phyloP scores from a whole-genome alignment of 2,888 invertebrate genomes.

The Tenodera sinensis region DNA sequence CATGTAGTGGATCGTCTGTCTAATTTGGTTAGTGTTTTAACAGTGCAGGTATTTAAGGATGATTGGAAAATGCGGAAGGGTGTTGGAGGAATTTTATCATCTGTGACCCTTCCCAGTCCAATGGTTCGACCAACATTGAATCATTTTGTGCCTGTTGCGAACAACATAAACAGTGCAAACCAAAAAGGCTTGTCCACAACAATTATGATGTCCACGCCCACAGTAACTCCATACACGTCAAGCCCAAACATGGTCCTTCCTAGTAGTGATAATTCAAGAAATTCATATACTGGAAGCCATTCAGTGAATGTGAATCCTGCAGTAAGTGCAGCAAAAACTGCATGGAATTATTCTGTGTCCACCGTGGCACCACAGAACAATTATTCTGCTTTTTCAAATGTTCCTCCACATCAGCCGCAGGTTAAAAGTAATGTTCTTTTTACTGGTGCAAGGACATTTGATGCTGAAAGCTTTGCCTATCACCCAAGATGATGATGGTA shows the following conservation, averaged over 20 bases:
- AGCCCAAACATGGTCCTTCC: background rate
- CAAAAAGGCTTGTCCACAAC: background rate
- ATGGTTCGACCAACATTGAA: background rate
- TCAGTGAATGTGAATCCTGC: background rate
- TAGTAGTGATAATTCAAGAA: background rate
- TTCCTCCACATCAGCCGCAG: background rate
- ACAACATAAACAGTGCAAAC: background rate
- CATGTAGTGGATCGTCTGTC: conserved; percentile 56
- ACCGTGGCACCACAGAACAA: background rate
- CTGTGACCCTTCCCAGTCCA: background rate
- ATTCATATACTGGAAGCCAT: background rate
- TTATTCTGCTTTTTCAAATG: background rate
- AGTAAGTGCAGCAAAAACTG: background rate
- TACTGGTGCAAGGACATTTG: conserved; percentile 25
- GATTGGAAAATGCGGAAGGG: conserved; percentile 22
- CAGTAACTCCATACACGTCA: background rate
- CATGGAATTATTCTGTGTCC: background rate
- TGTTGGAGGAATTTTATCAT: background rate
- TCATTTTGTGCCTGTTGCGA: background rate
- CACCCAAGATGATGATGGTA: conserved; percentile 19
- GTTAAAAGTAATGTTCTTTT: conserved; percentile 25
- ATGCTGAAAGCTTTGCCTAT: conserved; percentile 22
- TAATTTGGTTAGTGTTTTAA: conserved; percentile 52
- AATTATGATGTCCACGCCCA: background rate
- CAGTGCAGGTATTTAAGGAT: conserved; percentile 50